Evolutionary conservation across 2,797 vertebrate species (phyloP), one percentile per base, ranked within the genome.

Genomic region (Delichon dasypus): DNA sequence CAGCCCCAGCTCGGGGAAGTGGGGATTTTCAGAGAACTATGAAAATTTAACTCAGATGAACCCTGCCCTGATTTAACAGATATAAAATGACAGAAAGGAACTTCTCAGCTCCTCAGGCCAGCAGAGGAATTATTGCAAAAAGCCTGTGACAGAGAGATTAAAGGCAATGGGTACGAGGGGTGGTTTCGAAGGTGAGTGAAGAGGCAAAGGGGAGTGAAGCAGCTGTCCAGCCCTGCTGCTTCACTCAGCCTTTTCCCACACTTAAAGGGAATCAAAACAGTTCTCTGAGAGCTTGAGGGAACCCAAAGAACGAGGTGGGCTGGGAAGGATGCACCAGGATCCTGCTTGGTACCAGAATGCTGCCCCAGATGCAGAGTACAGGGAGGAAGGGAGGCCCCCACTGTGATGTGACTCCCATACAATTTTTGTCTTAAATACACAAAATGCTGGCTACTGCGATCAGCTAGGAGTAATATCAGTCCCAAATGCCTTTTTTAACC

Each of bases 101-200:
- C 48, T 32, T 29, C 20, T 20, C 70, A 67, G 9, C 36, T 53
- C 65, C 42, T 42, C 36, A 26, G 47, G 38, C n/a, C 25, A 5
- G n/a, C 48, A 26, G 50, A 71, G 57, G 58, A 60, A 40, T 83
- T 74, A 34, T 13, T 80, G 17, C 18, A 50, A 38, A 40, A 29
- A 70, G 7, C 20, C 44, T 11, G 22, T 1, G 3, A 16, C 11
- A 1, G 23, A 3, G 38, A 62, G 16, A 26, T 48, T 29, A 7
- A 68, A 84, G 29, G 23, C 36, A 25, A 7, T 1, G 45, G 40
- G 54, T 3, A 8, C 48, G 18, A 30, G 0, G 9, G 62, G 27
- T 9, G 57, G 10, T 29, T 90, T 32, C 0, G 0, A 16, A 65
- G 42, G 36, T 19, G 16, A 40, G 13, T 0, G 0, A 7, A 1